Conservation (phyloP, 2,797 vertebrate genomes). For the Presbytis comata region DNA sequence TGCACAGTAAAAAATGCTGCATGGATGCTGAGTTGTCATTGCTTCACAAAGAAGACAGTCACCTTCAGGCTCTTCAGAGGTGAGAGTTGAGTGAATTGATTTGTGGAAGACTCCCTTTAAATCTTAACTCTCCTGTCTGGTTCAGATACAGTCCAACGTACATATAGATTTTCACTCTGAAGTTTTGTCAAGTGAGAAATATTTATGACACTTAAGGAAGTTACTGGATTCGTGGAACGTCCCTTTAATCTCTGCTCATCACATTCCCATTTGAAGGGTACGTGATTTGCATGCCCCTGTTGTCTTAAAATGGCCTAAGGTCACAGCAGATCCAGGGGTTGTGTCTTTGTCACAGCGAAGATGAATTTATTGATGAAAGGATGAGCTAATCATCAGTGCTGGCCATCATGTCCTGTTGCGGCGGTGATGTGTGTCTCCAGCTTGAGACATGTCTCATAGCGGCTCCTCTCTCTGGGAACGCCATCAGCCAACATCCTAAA, state of each 20-base stretch:
- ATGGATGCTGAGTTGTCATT: neutral
- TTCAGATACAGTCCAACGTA: neutral
- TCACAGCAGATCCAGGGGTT: neutral
- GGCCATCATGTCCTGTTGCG: neutral
- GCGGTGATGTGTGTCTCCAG: neutral
- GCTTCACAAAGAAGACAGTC: neutral
- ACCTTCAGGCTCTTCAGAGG: neutral
- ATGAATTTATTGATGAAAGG: neutral
- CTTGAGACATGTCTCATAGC: neutral
- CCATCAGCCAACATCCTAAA: neutral
- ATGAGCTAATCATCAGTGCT: neutral
- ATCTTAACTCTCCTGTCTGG: slow-evolving; percentile 2
- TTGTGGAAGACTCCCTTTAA: neutral
- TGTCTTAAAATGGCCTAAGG: neutral
- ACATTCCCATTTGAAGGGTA: neutral
- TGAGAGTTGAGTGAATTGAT: neutral
- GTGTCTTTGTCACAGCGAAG: neutral
- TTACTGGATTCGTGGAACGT: neutral
- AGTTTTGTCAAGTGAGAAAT: neutral
- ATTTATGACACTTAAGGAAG: neutral
- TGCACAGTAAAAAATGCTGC: neutral
- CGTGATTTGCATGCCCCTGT: neutral
- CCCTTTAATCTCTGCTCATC: neutral
- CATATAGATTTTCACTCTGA: neutral
- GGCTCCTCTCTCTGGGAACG: neutral